Evolutionary conservation across 1,140 invertebrate genomes (phyloP).

Genomic region (Sminthurides bifidus): DNA sequence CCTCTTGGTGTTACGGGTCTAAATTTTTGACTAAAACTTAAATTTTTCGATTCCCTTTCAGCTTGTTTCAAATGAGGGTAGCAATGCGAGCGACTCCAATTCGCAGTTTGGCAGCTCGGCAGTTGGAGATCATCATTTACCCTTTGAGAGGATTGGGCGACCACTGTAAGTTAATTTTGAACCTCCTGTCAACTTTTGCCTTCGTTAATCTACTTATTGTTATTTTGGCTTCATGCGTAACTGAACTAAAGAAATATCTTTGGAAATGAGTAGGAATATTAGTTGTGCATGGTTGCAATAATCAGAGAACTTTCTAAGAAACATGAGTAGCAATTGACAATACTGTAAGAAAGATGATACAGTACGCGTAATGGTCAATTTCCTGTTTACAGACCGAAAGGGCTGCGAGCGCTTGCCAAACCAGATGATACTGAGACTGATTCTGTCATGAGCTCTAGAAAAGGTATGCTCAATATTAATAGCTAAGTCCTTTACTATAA

Average conservation of each 20-base stretch:
- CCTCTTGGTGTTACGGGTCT: not conserved
- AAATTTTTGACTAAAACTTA: constrained; percentile 1
- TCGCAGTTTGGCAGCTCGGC: constrained; percentile 71
- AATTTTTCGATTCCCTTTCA: constrained; percentile 37
- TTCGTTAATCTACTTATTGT: too few relatives aligned
- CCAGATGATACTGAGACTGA: constrained; percentile 58
- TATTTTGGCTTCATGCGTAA: too few relatives aligned
- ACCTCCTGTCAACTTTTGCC: too few relatives aligned
- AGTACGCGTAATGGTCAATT: too few relatives aligned
- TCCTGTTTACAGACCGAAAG: constrained; percentile 17
- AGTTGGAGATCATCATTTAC: constrained; percentile 44
- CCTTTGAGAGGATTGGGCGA: constrained; percentile 34
- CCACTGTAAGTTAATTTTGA: constrained; percentile 26
- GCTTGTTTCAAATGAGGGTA: constrained; percentile 86
- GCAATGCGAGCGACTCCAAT: constrained; percentile 79
- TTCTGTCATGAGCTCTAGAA: constrained; percentile 72
- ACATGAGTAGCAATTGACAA: too few relatives aligned
- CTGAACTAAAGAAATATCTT: too few relatives aligned
- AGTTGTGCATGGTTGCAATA: too few relatives aligned
- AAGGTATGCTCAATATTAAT: too few relatives aligned
- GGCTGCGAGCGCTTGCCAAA: constrained; percentile 18
- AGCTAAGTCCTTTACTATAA: constrained; percentile 37
- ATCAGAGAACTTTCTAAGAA: too few relatives aligned
- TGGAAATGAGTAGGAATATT: too few relatives aligned
- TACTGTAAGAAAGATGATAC: too few relatives aligned